A percentile compares a stretch with the other conserved stretches of the same genome.
phyloP scores from a whole-genome alignment of 2,888 invertebrate genomes.

The Cantharis rustica region DNA sequence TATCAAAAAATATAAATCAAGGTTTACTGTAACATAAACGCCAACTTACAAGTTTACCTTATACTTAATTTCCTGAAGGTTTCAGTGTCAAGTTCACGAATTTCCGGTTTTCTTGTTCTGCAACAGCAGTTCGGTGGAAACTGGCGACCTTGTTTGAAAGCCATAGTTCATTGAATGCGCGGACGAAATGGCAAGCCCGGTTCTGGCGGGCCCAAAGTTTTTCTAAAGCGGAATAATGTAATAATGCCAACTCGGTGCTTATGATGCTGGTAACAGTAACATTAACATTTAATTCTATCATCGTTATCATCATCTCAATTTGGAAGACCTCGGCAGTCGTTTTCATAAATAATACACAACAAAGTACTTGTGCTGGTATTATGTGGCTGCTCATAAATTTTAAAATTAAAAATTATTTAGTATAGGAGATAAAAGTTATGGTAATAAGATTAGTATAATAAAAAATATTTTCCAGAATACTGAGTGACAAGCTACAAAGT shows the following conservation, averaged over 20 bases:
- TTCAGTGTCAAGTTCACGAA: background rate
- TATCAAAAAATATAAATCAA: background rate
- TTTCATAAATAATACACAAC: background rate
- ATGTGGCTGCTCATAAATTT: background rate
- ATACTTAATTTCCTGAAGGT: background rate
- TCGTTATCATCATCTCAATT: background rate
- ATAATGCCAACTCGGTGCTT: background rate
- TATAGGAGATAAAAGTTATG: background rate
- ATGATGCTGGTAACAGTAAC: background rate
- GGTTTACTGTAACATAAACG: background rate
- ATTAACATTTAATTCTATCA: background rate
- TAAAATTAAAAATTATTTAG: background rate
- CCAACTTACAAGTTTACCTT: background rate
- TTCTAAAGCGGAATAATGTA: background rate
- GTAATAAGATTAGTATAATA: background rate
- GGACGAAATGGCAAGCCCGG: background rate
- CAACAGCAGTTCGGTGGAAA: background rate
- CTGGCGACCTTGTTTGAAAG: background rate
- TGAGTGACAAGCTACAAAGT: constrained; percentile 4
- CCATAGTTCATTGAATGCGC: background rate
- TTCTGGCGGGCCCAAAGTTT: background rate
- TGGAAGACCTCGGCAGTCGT: background rate
- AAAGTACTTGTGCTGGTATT: background rate
- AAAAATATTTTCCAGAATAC: background rate
- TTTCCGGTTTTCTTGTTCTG: background rate